Evolutionary conservation across 2,888 invertebrate genomes (phyloP).

Genomic region (Rhagium mordax): DNA sequence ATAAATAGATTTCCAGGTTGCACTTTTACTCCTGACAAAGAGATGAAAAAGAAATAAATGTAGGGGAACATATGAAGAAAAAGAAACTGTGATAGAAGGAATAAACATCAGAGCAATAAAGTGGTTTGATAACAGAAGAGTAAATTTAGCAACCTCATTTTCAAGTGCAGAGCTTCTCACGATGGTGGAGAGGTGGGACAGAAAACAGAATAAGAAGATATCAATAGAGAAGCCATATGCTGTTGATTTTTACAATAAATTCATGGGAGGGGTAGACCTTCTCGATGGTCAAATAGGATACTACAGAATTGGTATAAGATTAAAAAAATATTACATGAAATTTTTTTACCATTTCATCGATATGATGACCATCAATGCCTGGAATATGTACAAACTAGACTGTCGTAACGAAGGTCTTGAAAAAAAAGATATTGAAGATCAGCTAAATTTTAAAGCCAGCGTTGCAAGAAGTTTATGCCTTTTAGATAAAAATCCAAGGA

Average conservation of each 20-base stretch:
- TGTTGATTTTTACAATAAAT: no score
- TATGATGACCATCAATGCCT: slow-evolving; percentile 2
- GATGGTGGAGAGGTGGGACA: no score
- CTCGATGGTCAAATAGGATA: no score
- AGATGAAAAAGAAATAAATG: slow-evolving; percentile 43
- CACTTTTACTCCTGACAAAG: background rate
- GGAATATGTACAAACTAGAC: slow-evolving; percentile 3
- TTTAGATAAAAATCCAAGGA: no score
- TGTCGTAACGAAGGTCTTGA: no score
- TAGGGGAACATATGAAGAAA: slow-evolving; percentile 51
- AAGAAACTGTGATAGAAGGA: slow-evolving; percentile 49
- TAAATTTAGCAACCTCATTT: slow-evolving; percentile 37
- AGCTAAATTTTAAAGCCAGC: no score
- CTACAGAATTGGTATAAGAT: background rate
- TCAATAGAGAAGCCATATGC: no score
- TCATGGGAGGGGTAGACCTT: no score
- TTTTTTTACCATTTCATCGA: slow-evolving; percentile 14
- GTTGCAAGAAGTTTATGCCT: no score
- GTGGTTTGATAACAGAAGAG: slow-evolving; percentile 64
- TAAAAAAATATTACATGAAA: slow-evolving; percentile 10
- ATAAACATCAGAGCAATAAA: slow-evolving; percentile 50
- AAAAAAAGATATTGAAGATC: no score
- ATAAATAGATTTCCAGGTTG: background rate
- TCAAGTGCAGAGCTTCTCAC: no score
- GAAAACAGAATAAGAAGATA: no score